Conservation (phyloP, 2,888 invertebrate species). For the Latrodectus hesperus region DNA sequence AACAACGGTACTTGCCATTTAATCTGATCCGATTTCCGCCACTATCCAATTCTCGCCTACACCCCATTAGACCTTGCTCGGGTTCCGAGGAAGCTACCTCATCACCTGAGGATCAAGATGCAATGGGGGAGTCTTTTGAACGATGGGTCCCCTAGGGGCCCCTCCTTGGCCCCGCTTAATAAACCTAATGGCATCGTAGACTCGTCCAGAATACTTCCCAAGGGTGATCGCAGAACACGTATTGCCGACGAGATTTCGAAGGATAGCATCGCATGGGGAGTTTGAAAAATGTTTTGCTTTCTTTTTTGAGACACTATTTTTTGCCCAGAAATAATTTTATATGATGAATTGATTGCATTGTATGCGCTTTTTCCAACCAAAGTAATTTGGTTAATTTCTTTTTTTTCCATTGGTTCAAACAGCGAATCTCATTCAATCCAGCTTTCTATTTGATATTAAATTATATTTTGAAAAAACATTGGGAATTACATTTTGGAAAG, state of each 20-base stretch:
- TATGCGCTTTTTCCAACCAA: no score
- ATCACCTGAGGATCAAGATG: conserved; percentile 22
- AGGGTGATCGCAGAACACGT: neutral
- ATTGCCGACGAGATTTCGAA: neutral
- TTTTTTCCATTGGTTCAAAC: no score
- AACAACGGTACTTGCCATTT: neutral
- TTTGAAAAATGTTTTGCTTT: no score
- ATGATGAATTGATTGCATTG: no score
- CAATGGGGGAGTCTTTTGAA: conserved; percentile 44
- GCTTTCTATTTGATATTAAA: no score
- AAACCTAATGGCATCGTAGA: conserved; percentile 58
- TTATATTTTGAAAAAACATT: no score
- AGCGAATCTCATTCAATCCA: no score
- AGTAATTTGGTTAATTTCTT: no score
- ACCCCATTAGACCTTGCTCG: conserved; percentile 39
- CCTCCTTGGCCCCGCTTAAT: conserved; percentile 53
- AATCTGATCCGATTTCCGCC: conserved; percentile 32
- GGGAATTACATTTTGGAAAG: no score
- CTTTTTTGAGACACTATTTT: no score
- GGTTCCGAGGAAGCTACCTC: neutral
- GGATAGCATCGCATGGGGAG: neutral
- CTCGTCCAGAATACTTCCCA: neutral
- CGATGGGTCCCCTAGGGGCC: conserved; percentile 46
- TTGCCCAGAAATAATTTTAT: no score
- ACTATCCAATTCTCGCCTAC: conserved; percentile 61